Evolutionary conservation across 2,797 vertebrate genomes (phyloP), one percentile per base, ranked within the genome.

Genomic region (Margarornis squamiger): DNA sequence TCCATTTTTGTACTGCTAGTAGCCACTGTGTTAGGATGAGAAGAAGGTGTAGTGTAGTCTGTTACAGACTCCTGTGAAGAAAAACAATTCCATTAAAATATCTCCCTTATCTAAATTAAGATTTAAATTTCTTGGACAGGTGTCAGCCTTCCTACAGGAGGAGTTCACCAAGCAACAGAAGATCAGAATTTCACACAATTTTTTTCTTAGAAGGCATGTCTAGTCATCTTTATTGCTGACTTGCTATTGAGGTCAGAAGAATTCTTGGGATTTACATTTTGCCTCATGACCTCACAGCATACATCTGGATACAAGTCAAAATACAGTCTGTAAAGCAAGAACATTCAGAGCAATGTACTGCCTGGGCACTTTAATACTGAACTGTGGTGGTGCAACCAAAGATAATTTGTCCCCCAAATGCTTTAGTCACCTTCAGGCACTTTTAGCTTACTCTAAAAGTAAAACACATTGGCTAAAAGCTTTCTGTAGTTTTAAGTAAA

Each of bases 1-100:
- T 99, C 99, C 96, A 99, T 98, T 98, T 99, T 99, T 97, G 98
- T 98, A 87, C 97, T 99, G 96, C 98, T 98, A 75, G 98, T 98
- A 73, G 99, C 98, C 96, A 99, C 99, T 89, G 98, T 98, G 97
- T 98, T 99, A 81, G 99, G 98, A 97, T 99, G 97, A 54, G 99
- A 99, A 54, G 99, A 99, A 49, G 99, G 99, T 62, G 99, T 98
- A 76, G 99, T 99, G 97, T 99, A 99, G 97, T 99, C 99, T 65
- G 99, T 99, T 95, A 99, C 99, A 43, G 99, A 99, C 97, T 99
- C 99, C 99, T 99, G 97, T 82, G 96, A 96, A 98, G 84, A 75
- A 96, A 94, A 96, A 94, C 89, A 97, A 96, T 87, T 95, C 86
- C 88, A 96, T 97, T 97, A 96, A 96, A 95, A 86, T 91, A 87